Evolutionary conservation across 37 sponge, comb jelly and placozoan species (phyloP), one percentile per base, ranked within the genome.

Genomic region (Ianthella basta): DNA sequence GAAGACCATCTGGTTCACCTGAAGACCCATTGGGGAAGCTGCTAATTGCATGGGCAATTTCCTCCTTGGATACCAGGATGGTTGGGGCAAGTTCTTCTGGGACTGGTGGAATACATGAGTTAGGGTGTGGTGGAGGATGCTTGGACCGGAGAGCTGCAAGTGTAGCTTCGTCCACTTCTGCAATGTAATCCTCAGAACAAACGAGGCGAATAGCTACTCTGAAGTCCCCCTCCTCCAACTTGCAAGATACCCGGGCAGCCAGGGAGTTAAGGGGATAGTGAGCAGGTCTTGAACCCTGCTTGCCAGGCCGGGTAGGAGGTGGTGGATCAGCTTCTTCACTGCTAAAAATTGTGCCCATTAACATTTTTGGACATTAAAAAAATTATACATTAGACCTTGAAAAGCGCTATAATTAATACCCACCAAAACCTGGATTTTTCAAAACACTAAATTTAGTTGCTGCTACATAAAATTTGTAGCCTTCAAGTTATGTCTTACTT

Each of bases 1-100:
- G 35, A 3, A 87, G 59, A n/a, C 73, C 72, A 87, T 80, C 81
- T 59, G 87, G 87, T 40, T 81, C 87, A 13, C 69, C 72, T 21
- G 82, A 81, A 16, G 87, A 87, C 41, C 81, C 85, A 10, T 18
- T 38, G 50, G 20, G 68, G 59, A 80, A 87, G 13, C 10, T 13
- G 64, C 27, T 13, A 5, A 61, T 61, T 4, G 29, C 29, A 6
- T n/a, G 2, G 64, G 13, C 64, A 61, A 10, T 27, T 12, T 61
- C 64, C 14, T 13, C 64, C 64, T 61, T 12, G 10, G 64, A 13
- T 12, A 61, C 64, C 2, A 12, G 64, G 64, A 12, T 13, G 64
- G 13, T 61, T n/a, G 64, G 10, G 64, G 64, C 4, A 12, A 13
- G 64, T 4, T 61, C 64, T 61, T 12, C 4, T 2, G 73, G 36